These are phyloP conservation scores for Sogatella furcifera DNA, from an alignment of 1,140 invertebrate species.

Conservation along the genomic window DNA sequence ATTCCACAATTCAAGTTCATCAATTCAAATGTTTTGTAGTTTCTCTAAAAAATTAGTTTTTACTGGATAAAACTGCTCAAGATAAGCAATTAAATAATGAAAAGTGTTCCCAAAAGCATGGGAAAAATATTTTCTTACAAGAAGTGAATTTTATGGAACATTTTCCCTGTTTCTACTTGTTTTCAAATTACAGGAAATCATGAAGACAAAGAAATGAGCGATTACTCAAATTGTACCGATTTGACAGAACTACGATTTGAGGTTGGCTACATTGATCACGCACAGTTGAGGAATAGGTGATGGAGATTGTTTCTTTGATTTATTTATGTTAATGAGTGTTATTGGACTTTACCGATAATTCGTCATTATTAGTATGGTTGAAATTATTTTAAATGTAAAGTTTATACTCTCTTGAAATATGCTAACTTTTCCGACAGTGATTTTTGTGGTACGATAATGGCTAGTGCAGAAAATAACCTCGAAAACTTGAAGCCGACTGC, in stretches of 20 bases:
- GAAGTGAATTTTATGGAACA: too few species aligned
- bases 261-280: neutral
- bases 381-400: slow-evolving; percentile 34
- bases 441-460: neutral
- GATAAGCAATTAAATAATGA: too few species aligned
- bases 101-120: too few species aligned
- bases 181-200: too few species aligned
- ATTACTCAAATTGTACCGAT: neutral
- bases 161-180: too few species aligned
- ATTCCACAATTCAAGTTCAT: too few species aligned
- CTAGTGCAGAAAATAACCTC: slow-evolving; percentile 8
- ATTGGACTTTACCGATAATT: slow-evolving; percentile 19
- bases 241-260: neutral
- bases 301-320: neutral
- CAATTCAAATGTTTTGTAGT: too few species aligned
- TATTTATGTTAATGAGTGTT: slow-evolving; percentile 2
- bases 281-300: slow-evolving; percentile 1
- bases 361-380: too few species aligned
- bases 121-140: too few species aligned
- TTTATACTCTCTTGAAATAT: neutral
- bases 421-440: neutral
- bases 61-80: too few species aligned
- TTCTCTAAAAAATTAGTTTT: too few species aligned
- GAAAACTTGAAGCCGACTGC: slow-evolving; percentile 12
- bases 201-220: too few species aligned